Evolutionary conservation across 2,113 vertebrate genomes (phyloP), one percentile per base, ranked within the genome.

Genomic region (Choloepus hoffmanni): DNA sequence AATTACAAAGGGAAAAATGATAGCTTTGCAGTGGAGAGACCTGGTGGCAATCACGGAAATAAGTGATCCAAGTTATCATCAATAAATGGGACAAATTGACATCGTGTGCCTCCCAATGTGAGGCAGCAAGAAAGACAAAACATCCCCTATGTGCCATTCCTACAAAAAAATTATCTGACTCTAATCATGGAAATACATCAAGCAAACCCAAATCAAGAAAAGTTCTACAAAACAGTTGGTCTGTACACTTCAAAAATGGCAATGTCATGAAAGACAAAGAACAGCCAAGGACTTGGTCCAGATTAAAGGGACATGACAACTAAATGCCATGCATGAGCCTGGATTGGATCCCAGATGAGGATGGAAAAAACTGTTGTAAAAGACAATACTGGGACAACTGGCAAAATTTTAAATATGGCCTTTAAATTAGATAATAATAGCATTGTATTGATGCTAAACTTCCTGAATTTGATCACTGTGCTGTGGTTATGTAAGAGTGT

Each of bases 221-320:
- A 58, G 36, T 77, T 70, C 78, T 76, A 33, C 30, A 60, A 92
- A 76, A 68, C 74, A 45, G 36, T 40, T 68, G 58, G 77, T 60
- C 68, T 43, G 26, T 50, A 81, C n/a, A 62, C 33, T 95, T 83
- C 6, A 30, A 55, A 93, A 82, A 30, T 87, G 45, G 7, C 14
- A 78, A 36, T 43, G 58, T 72, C 53, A 86, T 50, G 4, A 70
- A 86, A 94, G 48, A 45, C 43, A 88, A 90, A 83, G 48, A 86
- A 79, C 55, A 93, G 45, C 62, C 16, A 43, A 76, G 18, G 5
- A 33, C 78, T n/a, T 86, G 24, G 68, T 92, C 33, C 26, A 23
- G 24, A 90, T 81, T 62, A 84, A 40, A 70, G 28, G n/a, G n/a
- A 82, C n/a, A 48, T 40, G 50, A 60, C 43, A 60, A 50, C 48